Evolutionary conservation across 2,113 vertebrate species (phyloP).

Genomic region (Ariopsis seemanni): DNA sequence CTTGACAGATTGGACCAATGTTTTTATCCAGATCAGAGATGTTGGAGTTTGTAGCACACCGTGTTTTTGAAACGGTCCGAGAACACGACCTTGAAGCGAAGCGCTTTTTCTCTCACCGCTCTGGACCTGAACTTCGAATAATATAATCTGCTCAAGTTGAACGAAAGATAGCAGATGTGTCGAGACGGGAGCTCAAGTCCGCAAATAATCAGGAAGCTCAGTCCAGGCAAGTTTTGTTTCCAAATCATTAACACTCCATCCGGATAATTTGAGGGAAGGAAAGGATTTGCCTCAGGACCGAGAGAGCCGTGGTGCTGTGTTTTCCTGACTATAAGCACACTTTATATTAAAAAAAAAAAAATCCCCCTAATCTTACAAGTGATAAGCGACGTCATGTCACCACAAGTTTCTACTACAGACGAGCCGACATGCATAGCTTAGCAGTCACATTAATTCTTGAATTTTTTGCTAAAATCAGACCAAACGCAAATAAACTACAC

Average conservation of each 20-base stretch:
- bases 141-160: neutral
- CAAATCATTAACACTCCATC: neutral
- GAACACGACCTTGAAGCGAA: neutral
- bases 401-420: neutral
- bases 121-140: neutral
- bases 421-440: neutral
- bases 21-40: constrained; percentile 41
- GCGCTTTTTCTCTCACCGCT: neutral
- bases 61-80: neutral
- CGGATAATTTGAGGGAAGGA: neutral
- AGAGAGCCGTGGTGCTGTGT: neutral
- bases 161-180: neutral
- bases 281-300: too few species aligned
- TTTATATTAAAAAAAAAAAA: neutral
- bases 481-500: neutral
- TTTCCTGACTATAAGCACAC: neutral
- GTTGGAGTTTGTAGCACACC: neutral
- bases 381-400: neutral
- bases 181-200: neutral
- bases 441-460: neutral
- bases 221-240: neutral
- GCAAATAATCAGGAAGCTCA: neutral
- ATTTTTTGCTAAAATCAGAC: neutral
- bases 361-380: neutral
- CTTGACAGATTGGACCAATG: constrained; percentile 74